phyloP scores from a whole-genome alignment of 2,113 vertebrate genomes.

The Arvicanthis niloticus region DNA sequence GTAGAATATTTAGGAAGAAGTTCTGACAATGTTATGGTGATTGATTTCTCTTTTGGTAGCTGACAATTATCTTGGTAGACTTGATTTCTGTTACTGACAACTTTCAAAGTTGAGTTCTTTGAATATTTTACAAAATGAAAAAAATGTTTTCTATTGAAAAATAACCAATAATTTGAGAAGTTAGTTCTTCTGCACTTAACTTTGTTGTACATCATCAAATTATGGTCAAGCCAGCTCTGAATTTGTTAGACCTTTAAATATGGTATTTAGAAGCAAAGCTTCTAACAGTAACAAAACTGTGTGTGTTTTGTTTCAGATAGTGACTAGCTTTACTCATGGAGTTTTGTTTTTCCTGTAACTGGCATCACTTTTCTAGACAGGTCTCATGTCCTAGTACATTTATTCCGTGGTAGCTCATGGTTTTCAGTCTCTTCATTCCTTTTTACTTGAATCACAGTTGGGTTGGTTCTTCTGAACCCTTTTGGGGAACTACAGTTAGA shows the following conservation, averaged over 20 bases:
- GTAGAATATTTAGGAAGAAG: not conserved
- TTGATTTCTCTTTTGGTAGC: not conserved
- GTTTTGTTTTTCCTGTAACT: slow-evolving; percentile 41
- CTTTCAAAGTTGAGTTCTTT: slow-evolving; percentile 44
- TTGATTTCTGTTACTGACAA: not conserved
- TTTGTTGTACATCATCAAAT: not conserved
- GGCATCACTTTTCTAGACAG: slow-evolving; percentile 38
- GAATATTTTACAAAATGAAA: not conserved
- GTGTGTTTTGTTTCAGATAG: not conserved
- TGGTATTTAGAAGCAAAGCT: slow-evolving; percentile 5
- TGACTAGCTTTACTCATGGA: not conserved
- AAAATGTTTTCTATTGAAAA: slow-evolving; percentile 39
- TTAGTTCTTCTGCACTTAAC: not conserved
- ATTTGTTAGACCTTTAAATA: slow-evolving; percentile 6
- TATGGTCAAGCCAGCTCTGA: not conserved
- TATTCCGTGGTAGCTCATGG: slow-evolving; percentile 26
- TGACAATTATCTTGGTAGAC: slow-evolving; percentile 13
- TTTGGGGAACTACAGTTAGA: not conserved
- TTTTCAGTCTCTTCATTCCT: not conserved
- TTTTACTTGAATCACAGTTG: slow-evolving; percentile 38
- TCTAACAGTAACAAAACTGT: not conserved
- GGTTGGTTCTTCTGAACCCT: not conserved
- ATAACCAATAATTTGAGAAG: not conserved
- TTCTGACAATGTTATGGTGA: not conserved
- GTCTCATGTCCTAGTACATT: not conserved